Conservation (phyloP, 2,797 vertebrate species). For the Carapus acus region DNA sequence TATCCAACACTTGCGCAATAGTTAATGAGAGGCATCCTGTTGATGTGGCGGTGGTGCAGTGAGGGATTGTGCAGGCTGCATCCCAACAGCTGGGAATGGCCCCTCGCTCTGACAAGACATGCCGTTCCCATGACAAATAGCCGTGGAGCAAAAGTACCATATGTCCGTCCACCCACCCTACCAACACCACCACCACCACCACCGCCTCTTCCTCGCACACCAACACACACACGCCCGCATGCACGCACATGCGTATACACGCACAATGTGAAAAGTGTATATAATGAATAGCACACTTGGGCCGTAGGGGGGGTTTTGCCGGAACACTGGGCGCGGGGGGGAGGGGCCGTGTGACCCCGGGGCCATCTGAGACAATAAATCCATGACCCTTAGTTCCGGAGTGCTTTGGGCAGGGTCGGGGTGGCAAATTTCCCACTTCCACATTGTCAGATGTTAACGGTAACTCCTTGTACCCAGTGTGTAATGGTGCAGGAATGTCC, state of each 20-base stretch:
- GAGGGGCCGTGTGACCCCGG: slow-evolving; percentile 73
- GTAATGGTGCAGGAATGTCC: slow-evolving; percentile 95
- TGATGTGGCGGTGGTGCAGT: slow-evolving; percentile 74
- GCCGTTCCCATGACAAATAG: slow-evolving; percentile 92
- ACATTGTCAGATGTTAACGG: slow-evolving; percentile 96
- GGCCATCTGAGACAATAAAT: slow-evolving; percentile 87
- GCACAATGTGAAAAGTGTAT: slow-evolving; percentile 64
- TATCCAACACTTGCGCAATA: slow-evolving; percentile 78
- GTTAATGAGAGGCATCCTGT: slow-evolving; percentile 83
- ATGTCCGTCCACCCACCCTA: slow-evolving; percentile 77
- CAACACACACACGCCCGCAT: slow-evolving; percentile 4
- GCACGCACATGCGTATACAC: too few relatives aligned
- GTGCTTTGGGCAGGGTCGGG: slow-evolving; percentile 88
- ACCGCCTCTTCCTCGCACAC: background rate
- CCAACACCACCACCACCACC: slow-evolving; percentile 17
- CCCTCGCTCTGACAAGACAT: slow-evolving; percentile 77
- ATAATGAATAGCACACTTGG: slow-evolving; percentile 79
- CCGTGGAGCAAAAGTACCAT: slow-evolving; percentile 81
- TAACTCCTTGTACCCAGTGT: slow-evolving; percentile 92
- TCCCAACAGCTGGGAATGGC: slow-evolving; percentile 88
- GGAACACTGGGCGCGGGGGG: slow-evolving; percentile 49
- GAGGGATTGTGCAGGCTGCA: slow-evolving; percentile 73
- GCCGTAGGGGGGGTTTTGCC: slow-evolving; percentile 64
- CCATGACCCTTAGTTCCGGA: slow-evolving; percentile 84
- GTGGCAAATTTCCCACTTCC: slow-evolving; percentile 93